Percentiles rank a stretch among this genome's conserved stretches.
Evolutionary conservation across 1,140 invertebrate species (phyloP).

Genomic region (Medauroidea extradentata): DNA sequence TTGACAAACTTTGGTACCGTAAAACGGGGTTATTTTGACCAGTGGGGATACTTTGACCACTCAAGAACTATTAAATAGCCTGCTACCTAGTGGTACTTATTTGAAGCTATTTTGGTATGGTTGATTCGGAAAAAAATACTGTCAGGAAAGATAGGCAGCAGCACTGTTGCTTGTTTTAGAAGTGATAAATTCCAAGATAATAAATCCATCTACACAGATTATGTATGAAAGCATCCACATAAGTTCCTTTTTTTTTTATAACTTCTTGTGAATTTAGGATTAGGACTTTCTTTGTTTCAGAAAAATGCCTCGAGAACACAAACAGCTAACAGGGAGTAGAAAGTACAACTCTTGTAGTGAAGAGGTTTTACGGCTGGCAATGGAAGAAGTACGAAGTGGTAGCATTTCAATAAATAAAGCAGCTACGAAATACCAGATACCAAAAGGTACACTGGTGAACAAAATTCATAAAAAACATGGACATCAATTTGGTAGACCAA

Average conservation of each 20-base stretch:
- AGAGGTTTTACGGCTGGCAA: constrained; percentile 3
- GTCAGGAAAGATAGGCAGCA: no score
- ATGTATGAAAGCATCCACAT: background rate
- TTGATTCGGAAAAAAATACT: no score
- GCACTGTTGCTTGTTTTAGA: background rate
- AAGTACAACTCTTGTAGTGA: constrained; percentile 13
- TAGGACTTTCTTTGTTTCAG: background rate
- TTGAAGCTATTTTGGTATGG: no score
- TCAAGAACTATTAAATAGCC: no score
- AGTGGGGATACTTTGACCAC: no score
- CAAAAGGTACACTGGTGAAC: no score
- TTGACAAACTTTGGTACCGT: no score
- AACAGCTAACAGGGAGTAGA: constrained; percentile 4
- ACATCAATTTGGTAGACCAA: background rate
- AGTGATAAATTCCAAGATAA: background rate
- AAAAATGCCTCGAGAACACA: constrained; percentile 12
- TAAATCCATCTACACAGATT: constrained; percentile 8
- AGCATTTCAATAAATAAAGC: constrained; percentile 11
- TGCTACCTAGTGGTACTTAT: no score
- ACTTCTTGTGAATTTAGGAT: no score
- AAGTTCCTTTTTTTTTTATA: no score
- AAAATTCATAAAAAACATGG: no score
- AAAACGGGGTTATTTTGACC: no score
- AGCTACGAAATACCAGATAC: constrained; percentile 8
- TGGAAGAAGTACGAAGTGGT: background rate